These are phyloP conservation scores for Enhydra lutris DNA, from an alignment of 2,113 vertebrate genomes.

Conservation along the genomic window DNA sequence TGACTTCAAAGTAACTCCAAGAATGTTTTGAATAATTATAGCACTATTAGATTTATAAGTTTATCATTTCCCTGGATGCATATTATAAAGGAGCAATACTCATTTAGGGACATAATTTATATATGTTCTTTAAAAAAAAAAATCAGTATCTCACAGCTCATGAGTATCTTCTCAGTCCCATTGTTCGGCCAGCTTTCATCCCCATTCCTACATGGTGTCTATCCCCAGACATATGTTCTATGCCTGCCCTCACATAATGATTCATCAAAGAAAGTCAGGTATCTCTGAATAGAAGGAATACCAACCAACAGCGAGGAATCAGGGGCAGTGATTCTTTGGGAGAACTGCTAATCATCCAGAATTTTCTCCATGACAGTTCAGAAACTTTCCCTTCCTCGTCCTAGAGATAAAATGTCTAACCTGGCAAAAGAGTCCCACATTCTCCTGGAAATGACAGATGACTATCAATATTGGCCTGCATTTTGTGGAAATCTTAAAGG, in stretches of 20 bases:
- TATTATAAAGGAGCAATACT: not conserved
- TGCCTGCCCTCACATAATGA: not conserved
- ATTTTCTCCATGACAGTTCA: not conserved
- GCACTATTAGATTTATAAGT: not conserved
- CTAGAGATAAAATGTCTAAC: not conserved
- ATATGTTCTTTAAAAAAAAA: not conserved
- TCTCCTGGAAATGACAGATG: not conserved
- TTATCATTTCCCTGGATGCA: not conserved
- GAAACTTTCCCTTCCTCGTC: not conserved
- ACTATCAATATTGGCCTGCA: not conserved
- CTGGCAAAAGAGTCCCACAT: not conserved
- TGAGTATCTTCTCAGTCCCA: not conserved
- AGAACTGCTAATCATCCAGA: not conserved
- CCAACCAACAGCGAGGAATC: not conserved
- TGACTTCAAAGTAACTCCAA: constrained; percentile 26
- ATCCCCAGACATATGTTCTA: not conserved
- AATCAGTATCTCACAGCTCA: not conserved
- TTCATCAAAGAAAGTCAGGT: not conserved
- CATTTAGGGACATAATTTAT: not conserved
- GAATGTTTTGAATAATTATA: not conserved
- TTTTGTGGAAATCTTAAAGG: constrained; percentile 12
- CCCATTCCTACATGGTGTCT: not conserved
- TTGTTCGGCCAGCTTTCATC: not conserved
- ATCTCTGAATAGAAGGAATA: not conserved
- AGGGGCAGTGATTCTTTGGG: not conserved